phyloP scores from a whole-genome alignment of 2,797 vertebrate genomes.

The Gymnoscopelus microlampas region DNA sequence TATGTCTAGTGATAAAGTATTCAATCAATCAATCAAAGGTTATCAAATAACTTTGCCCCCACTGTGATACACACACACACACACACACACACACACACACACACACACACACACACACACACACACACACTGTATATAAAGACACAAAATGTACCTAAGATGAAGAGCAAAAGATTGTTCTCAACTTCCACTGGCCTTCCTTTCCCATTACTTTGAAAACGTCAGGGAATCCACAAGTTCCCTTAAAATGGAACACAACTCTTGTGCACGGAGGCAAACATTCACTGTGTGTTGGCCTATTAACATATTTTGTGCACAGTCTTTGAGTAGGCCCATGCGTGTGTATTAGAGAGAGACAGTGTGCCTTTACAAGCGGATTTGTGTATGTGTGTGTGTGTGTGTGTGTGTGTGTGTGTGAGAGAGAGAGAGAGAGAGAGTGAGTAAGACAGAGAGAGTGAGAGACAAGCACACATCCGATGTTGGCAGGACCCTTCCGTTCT shows the following conservation, averaged over 20 bases:
- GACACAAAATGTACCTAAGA: too few species aligned
- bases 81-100: conserved; percentile 26
- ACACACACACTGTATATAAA: conserved; percentile 8
- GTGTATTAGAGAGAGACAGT: conserved; percentile 22
- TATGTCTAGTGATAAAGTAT: too few species aligned
- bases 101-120: conserved; percentile 18
- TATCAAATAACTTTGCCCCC: too few species aligned
- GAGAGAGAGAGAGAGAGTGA: not conserved
- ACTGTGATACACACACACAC: not conserved
- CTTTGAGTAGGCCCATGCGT: conserved; percentile 19
- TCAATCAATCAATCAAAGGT: too few species aligned
- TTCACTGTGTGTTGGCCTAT: too few species aligned
- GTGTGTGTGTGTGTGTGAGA: not conserved
- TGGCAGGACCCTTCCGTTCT: conserved; percentile 67
- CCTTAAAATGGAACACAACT: too few species aligned
- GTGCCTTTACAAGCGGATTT: not conserved
- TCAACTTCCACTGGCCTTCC: conserved; percentile 1
- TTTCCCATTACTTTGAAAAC: conserved; percentile 31
- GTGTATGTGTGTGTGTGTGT: too few species aligned
- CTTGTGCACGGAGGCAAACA: too few species aligned
- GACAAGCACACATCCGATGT: conserved; percentile 48
- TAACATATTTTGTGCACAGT: conserved; percentile 1
- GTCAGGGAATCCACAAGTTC: conserved; percentile 27
- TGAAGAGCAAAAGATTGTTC: too few species aligned
- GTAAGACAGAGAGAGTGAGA: conserved; percentile 3